Conservation (phyloP, 2,888 invertebrate genomes). For the Rotaria magnacalcarata region DNA sequence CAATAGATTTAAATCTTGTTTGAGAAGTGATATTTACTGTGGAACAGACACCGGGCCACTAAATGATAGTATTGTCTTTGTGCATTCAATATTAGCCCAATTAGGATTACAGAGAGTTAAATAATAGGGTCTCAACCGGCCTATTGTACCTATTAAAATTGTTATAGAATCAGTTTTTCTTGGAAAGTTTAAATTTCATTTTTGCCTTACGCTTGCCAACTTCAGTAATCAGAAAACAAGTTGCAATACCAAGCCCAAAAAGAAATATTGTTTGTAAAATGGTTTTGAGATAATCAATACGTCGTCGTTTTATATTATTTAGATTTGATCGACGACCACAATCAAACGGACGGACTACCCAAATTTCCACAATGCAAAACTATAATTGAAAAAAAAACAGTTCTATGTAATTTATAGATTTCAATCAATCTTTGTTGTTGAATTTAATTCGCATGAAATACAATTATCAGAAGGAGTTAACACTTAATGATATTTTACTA, state of each 20-base stretch:
- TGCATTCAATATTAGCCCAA: slow-evolving; percentile 33
- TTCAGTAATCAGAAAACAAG: slow-evolving; percentile 43
- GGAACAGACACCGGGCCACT: neutral
- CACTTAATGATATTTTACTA: too few species aligned
- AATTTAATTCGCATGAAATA: too few species aligned
- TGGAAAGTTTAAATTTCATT: neutral
- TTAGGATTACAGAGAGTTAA: slow-evolving; percentile 39
- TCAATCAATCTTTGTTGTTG: too few species aligned
- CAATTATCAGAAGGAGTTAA: too few species aligned
- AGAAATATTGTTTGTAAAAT: slow-evolving; percentile 41
- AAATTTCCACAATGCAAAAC: slow-evolving; percentile 5
- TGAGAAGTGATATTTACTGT: too few species aligned
- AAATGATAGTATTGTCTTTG: neutral
- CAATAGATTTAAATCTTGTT: too few species aligned
- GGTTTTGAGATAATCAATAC: slow-evolving; percentile 31
- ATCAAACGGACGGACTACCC: slow-evolving; percentile 17
- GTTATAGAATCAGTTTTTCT: neutral
- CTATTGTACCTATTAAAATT: neutral
- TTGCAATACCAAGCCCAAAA: slow-evolving; percentile 36
- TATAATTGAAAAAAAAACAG: too few species aligned
- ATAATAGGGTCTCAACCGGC: slow-evolving; percentile 44
- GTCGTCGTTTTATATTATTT: neutral
- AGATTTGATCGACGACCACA: neutral
- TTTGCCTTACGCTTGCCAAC: slow-evolving; percentile 36
- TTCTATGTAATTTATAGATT: too few species aligned